Conservation (phyloP, 2,797 vertebrate genomes). For the Lagorchestes hirsutus region DNA sequence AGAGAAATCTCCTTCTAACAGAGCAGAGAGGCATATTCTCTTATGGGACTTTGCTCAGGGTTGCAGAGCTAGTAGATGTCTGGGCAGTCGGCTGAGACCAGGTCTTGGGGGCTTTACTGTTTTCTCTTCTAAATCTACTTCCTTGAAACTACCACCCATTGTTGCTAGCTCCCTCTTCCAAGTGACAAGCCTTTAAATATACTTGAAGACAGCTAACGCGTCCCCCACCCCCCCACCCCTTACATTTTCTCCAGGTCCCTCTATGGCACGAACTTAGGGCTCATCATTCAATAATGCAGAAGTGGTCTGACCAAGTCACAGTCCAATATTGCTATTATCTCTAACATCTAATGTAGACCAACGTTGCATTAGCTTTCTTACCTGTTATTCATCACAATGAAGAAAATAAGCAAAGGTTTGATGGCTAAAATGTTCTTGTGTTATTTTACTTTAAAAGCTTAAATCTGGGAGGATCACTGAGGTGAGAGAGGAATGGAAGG, state of each 20-base stretch:
- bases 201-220: background rate
- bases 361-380: background rate
- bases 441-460: background rate
- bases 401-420: background rate
- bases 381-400: background rate
- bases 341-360: background rate
- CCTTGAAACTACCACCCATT: background rate
- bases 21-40: too few relatives aligned
- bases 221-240: too few relatives aligned
- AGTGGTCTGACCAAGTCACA: background rate
- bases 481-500: too few relatives aligned
- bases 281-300: background rate
- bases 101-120: background rate
- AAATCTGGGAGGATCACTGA: background rate
- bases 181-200: background rate
- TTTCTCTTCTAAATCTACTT: background rate
- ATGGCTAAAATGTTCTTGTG: background rate
- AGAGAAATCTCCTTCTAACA: background rate
- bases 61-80: too few relatives aligned
- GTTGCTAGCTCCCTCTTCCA: background rate
- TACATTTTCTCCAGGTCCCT: background rate
- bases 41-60: background rate
- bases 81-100: too few relatives aligned
- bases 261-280: background rate
- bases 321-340: background rate